These are phyloP conservation scores for Archips xylosteana DNA, from an alignment of 2,888 invertebrate genomes.

Conservation along the genomic window DNA sequence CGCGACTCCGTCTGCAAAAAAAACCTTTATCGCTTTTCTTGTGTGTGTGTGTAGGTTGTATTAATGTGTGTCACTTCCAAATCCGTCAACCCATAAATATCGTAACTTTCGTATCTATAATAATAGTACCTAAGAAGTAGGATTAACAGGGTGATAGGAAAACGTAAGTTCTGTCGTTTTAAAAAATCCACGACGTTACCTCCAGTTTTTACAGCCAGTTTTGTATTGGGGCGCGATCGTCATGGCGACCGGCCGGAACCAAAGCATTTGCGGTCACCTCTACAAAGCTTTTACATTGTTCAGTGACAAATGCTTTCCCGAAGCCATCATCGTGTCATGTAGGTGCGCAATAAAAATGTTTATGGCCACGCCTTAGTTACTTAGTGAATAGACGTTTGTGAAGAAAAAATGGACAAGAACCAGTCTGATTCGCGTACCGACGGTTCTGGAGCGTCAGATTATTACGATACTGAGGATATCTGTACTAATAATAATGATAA, in stretches of 20 bases:
- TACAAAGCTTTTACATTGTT: neutral
- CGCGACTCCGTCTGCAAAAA: too few relatives aligned
- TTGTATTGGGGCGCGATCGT: conserved; percentile 13
- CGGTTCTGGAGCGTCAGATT: too few relatives aligned
- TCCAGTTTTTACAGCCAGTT: neutral
- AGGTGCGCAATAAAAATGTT: conserved; percentile 15
- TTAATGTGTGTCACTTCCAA: too few relatives aligned
- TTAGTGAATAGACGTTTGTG: neutral
- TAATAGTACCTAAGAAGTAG: too few relatives aligned
- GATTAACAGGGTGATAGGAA: too few relatives aligned
- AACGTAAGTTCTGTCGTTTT: too few relatives aligned
- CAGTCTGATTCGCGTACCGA: neutral
- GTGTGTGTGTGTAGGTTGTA: too few relatives aligned
- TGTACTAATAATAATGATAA: too few relatives aligned
- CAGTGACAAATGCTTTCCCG: conserved; percentile 10
- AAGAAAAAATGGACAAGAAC: neutral
- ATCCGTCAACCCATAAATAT: too few relatives aligned
- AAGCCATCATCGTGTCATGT: conserved; percentile 12
- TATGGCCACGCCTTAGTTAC: neutral
- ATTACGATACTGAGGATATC: too few relatives aligned
- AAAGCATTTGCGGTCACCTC: conserved; percentile 3
- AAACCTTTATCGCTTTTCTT: too few relatives aligned
- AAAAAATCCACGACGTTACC: neutral
- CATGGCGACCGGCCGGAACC: conserved; percentile 10
- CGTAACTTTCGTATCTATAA: too few relatives aligned